Evolutionary conservation across 2,113 vertebrate genomes (phyloP), one percentile per base, ranked within the genome.

Genomic region (Ursus arctos): DNA sequence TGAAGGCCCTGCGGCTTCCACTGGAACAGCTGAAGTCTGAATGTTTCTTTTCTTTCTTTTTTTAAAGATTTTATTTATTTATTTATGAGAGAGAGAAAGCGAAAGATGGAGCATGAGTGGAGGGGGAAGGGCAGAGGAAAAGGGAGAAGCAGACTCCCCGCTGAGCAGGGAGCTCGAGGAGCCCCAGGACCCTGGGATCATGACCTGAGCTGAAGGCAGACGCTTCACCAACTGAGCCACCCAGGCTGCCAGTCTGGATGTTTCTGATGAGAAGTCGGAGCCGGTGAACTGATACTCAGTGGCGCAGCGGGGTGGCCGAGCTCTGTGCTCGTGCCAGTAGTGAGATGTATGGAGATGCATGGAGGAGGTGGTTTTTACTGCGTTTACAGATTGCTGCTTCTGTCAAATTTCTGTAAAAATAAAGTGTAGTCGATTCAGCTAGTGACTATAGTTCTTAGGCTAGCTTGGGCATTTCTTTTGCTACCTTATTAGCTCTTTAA

Each of bases 321-420:
- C 69, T 88, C 47, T 12, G 65, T 49, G 40, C 49, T 85, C 26
- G 7, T 8, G 22, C 28, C 40, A 28, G n/a, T 8, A 36, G n/a
- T 31, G 43, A 47, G 72, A 55, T 22, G 14, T 83, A 55, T 19
- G 53, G 47, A 55, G 69, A 51, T 11, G 13, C 72, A 47, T 18
- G 49, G 49, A 83, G 28, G 53, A 40, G 4, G 49, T 36, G 40
- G 22, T 83, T 88, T 97, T 95, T 59, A 51, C 4, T 91, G 57
- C 6, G 8, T 63, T 61, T 79, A 15, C 6, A 21, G 31, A 87
- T 86, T 61, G 19, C 2, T 51, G 16, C 67, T 83, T 81, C 72
- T 72, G 40, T 71, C 28, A 92, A 57, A 77, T 95, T 93, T 84
- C 95, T 87, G 7, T 80, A 76, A 87, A 97, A 87, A 40, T 87